Percentiles rank a stretch among this genome's conserved stretches.
Conservation (phyloP, 2,888 invertebrate genomes). For the Herminia tarsipennalis region DNA sequence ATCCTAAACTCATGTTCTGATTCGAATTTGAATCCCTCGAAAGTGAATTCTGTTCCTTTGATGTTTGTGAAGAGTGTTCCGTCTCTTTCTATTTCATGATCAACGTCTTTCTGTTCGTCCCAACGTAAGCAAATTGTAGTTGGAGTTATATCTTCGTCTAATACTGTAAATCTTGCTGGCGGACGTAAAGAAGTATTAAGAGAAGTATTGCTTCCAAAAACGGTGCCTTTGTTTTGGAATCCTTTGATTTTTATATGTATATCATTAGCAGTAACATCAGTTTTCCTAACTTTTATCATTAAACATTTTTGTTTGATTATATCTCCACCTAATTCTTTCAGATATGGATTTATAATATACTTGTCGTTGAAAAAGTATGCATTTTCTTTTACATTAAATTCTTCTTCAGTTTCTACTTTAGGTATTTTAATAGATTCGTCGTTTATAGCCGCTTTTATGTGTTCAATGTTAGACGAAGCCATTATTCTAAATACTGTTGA, state of each 20-base stretch:
- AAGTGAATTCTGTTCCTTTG: conserved; percentile 48
- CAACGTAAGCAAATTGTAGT: conserved; percentile 60
- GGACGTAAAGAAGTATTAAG: conserved; percentile 40
- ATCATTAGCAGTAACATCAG: conserved; percentile 60
- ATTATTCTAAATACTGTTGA: conserved; percentile 67
- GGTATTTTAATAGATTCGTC: conserved; percentile 52
- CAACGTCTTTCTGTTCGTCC: conserved; percentile 50
- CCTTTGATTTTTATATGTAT: conserved; percentile 66
- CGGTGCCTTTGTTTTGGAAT: conserved; percentile 49
- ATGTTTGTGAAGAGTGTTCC: conserved; percentile 65
- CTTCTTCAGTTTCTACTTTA: conserved; percentile 55
- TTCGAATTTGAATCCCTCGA: conserved; percentile 55
- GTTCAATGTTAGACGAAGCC: conserved; percentile 51
- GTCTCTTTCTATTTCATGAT: conserved; percentile 74
- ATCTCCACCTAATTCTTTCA: conserved; percentile 44
- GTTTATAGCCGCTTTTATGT: conserved; percentile 63
- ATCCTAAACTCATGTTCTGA: conserved; percentile 65
- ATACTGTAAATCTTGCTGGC: conserved; percentile 50
- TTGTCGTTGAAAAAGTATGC: conserved; percentile 62
- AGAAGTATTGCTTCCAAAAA: conserved; percentile 50
- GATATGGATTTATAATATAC: conserved; percentile 64
- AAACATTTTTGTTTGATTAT: conserved; percentile 58
- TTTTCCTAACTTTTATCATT: conserved; percentile 64
- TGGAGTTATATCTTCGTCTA: conserved; percentile 49
- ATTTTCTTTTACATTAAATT: conserved; percentile 59